Percentiles rank a stretch among this genome's conserved stretches.
phyloP scores from a whole-genome alignment of 2,113 vertebrate species.

The Burhinus bistriatus region DNA sequence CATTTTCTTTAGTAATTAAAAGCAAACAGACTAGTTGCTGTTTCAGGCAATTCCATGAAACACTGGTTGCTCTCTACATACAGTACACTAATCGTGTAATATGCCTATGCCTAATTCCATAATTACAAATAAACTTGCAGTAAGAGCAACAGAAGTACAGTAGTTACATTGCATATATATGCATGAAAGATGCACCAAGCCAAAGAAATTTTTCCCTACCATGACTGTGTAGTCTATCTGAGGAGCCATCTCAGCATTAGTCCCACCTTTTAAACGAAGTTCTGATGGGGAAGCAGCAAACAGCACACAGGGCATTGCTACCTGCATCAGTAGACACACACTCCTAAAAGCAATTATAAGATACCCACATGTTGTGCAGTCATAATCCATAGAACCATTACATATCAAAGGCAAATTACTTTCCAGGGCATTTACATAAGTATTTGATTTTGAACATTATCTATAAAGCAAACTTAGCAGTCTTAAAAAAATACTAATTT shows the following conservation, averaged over 20 bases:
- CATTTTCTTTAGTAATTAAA: not conserved
- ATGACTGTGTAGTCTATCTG: constrained; percentile 93
- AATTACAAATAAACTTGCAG: not conserved
- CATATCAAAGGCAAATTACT: not conserved
- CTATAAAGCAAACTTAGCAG: not conserved
- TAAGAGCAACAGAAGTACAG: not conserved
- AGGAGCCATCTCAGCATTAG: constrained; percentile 97
- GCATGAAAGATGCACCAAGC: not conserved
- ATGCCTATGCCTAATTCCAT: not conserved
- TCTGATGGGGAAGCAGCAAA: constrained; percentile 85
- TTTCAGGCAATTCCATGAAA: not conserved
- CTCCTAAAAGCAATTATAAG: constrained; percentile 78
- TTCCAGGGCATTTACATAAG: not conserved
- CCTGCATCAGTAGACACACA: constrained; percentile 92
- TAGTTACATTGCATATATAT: not conserved
- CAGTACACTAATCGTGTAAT: not conserved
- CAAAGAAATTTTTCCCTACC: constrained; percentile 65
- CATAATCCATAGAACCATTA: not conserved
- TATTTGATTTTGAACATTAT: not conserved
- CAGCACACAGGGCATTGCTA: constrained; percentile 89
- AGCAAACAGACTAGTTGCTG: not conserved
- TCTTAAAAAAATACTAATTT: not conserved
- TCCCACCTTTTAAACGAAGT: constrained; percentile 90
- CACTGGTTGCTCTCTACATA: not conserved
- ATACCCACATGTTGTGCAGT: not conserved